Conservation (phyloP, 1,140 invertebrate species). For the Atopsyche davidsoni region DNA sequence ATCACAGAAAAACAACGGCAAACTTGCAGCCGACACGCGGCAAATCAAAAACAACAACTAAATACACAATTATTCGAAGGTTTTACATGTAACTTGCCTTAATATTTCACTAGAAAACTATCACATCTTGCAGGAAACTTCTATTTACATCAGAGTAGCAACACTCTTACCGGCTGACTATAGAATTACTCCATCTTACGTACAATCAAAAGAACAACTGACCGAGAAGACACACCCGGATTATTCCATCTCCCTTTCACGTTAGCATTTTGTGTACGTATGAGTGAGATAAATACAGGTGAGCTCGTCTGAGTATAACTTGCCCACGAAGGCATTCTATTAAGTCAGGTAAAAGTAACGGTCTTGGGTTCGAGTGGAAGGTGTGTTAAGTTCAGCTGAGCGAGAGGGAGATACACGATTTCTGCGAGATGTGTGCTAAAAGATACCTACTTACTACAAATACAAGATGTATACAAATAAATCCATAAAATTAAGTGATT, state of each 20-base stretch:
- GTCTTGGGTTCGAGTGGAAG: background rate
- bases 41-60: no score
- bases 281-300: background rate
- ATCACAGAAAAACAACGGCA: no score
- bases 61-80: no score
- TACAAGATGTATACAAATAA: no score
- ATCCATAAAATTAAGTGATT: no score
- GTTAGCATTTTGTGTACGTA: background rate
- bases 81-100: no score
- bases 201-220: background rate
- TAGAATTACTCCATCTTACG: conserved; percentile 20
- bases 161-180: conserved; percentile 15
- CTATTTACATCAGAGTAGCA: conserved; percentile 6
- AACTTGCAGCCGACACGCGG: no score
- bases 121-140: no score
- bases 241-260: background rate
- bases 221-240: background rate
- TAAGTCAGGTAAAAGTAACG: conserved; percentile 22
- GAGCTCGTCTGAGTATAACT: conserved; percentile 6
- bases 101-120: no score
- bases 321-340: conserved; percentile 6
- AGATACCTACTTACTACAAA: no score
- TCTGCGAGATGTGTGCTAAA: no score
- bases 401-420: background rate
- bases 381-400: background rate